Evolutionary conservation across 2,888 invertebrate genomes (phyloP).

Genomic region (Campoletis raptor): DNA sequence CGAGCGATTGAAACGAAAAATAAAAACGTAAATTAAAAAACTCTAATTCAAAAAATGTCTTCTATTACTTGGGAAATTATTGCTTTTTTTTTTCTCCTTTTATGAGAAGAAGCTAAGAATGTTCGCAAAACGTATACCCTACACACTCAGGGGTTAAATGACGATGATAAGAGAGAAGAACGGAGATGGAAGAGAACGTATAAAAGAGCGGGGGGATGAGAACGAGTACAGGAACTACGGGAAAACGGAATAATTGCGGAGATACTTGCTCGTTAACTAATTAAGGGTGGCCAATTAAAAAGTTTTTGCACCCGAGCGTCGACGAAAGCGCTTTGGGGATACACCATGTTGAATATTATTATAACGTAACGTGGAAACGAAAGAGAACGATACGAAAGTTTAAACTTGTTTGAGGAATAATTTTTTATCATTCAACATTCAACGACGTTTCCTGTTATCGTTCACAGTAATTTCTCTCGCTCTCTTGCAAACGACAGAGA

Average conservation of each 20-base stretch:
- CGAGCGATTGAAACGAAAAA: background rate
- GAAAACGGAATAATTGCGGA: slow-evolving; percentile 84
- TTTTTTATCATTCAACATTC: slow-evolving; percentile 55
- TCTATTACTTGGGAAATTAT: background rate
- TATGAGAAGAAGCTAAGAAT: background rate
- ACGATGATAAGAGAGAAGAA: slow-evolving; percentile 67
- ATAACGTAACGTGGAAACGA: slow-evolving; percentile 44
- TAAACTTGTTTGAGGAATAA: slow-evolving; percentile 61
- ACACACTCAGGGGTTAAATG: slow-evolving; percentile 9
- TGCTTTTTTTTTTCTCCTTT: background rate
- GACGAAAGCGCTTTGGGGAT: slow-evolving; percentile 64
- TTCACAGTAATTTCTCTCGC: background rate
- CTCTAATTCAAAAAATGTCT: background rate
- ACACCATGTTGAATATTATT: slow-evolving; percentile 49
- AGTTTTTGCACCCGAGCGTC: slow-evolving; percentile 80
- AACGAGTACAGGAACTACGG: slow-evolving; percentile 74
- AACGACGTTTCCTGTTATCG: slow-evolving; percentile 9
- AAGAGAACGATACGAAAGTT: slow-evolving; percentile 47
- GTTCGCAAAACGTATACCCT: background rate
- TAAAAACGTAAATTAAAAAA: background rate
- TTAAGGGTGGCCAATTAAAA: slow-evolving; percentile 85
- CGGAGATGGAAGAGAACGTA: slow-evolving; percentile 67
- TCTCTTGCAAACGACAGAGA: background rate
- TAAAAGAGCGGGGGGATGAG: slow-evolving; percentile 47
- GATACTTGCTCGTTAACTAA: slow-evolving; percentile 83